phyloP scores from a whole-genome alignment of 2,113 vertebrate species.

The Thomomys bottae region DNA sequence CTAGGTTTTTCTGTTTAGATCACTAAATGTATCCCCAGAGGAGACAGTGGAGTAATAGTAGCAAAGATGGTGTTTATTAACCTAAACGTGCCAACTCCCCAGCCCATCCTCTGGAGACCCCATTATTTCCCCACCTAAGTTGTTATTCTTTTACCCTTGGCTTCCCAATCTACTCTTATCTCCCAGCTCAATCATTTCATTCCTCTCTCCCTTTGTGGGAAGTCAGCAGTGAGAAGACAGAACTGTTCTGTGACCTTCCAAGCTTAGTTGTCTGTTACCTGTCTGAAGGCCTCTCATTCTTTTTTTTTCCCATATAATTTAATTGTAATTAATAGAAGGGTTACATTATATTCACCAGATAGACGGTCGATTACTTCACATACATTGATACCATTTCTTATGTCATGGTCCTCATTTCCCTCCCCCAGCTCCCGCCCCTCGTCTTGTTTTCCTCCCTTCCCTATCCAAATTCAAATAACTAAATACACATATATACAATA shows the following conservation, averaged over 20 bases:
- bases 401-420: too few relatives aligned
- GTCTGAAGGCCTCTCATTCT: constrained; percentile 8
- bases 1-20: constrained; percentile 51
- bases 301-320: too few relatives aligned
- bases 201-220: not conserved
- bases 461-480: too few relatives aligned
- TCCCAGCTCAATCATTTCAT: not conserved
- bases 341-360: too few relatives aligned
- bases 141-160: not conserved
- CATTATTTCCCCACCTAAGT: not conserved
- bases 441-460: too few relatives aligned
- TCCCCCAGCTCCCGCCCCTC: too few relatives aligned
- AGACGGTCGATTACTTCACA: too few relatives aligned
- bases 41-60: not conserved
- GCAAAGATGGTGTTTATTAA: not conserved
- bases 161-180: not conserved
- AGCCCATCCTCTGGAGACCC: not conserved
- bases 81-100: not conserved
- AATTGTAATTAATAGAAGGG: too few relatives aligned
- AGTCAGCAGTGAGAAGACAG: not conserved
- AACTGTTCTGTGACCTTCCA: not conserved
- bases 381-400: too few relatives aligned
- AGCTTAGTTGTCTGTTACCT: not conserved
- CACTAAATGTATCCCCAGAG: not conserved
- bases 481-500: too few relatives aligned